Base-by-base conservation (phyloP, 2,888 invertebrate genomes). In the Blastobasis adustella region DNA sequence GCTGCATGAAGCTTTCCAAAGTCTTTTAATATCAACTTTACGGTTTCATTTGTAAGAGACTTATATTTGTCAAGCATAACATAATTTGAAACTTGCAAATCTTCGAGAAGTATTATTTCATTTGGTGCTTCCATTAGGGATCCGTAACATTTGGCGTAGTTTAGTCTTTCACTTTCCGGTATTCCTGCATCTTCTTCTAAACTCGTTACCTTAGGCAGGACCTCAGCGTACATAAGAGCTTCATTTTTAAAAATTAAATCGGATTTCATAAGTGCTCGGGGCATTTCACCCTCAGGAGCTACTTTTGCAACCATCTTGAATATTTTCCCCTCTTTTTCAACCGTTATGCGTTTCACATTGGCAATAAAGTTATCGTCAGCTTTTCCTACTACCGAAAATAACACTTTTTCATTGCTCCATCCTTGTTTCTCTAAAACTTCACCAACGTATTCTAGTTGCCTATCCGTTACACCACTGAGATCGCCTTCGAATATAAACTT, bases 291-390 rank as follows among this genome's bases (percentile, higher is more conserved):
- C 0, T 57, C 37, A 1, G 73, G 67, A 6, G 78, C 76, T 9
- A 77, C 58, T 60, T 80, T 80, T 0, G 67, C 76, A 6, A 80
- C 62, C 58, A 80, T 68, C 23, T 60, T 63, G 49, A 73, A 66
- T 9, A 55, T 47, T 39, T 45, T 10, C 9, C 23, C 38, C 10
- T 44, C 45, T 45, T 10, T 49, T 9, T 44, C 9, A 4, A 37
- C 49, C 5, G 9, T 45, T 10, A 49, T 10, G 51, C 59, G 57
- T 43, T 57, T 52, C 5, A 57, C 55, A 37, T 48, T 43, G 7
- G 61, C 53, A 1, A 51, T 46, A 39, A 53, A 60, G 50, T 59
- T 63, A 42, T 63, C 63, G 6, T 58, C 63, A 8, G 52, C 53
- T 40, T 53, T 46, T 7, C 64, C 62, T 0, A 64, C 52, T 6